These are phyloP conservation scores for Thunnus maccoyii DNA, from an alignment of 2,113 vertebrate species.

Conservation along the genomic window DNA sequence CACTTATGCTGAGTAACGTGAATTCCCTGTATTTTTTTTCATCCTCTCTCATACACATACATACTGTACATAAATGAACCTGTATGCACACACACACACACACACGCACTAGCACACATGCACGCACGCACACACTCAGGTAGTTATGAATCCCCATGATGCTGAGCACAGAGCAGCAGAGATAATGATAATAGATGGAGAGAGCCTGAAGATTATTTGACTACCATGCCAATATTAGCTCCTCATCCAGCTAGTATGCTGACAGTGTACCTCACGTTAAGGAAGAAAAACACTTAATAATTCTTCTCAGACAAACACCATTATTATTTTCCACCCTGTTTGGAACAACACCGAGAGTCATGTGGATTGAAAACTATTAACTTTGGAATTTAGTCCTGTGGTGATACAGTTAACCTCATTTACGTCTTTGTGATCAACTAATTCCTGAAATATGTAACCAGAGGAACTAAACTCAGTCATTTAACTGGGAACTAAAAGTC, in stretches of 20 bases:
- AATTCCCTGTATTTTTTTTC: neutral
- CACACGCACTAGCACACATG: neutral
- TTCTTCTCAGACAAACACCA: constrained; percentile 10
- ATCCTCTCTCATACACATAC: neutral
- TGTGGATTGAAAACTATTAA: too few species aligned
- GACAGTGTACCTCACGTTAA: constrained; percentile 25
- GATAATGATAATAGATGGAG: constrained; percentile 67
- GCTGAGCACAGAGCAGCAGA: constrained; percentile 21
- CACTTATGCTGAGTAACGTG: constrained; percentile 27
- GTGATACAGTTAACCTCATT: neutral
- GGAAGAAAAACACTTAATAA: constrained; percentile 5
- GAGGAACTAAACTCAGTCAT: too few species aligned
- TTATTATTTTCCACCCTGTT: neutral
- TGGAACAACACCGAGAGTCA: neutral
- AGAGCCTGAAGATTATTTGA: constrained; percentile 48
- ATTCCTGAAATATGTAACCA: too few species aligned
- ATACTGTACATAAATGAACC: neutral
- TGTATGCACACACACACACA: neutral
- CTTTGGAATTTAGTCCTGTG: too few species aligned
- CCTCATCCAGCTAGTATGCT: constrained; percentile 27
- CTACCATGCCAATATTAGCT: constrained; percentile 48
- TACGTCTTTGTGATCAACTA: too few species aligned
- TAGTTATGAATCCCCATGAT: constrained; percentile 37
- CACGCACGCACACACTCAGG: constrained; percentile 14
- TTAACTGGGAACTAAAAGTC: too few species aligned